These are phyloP conservation scores for Corynorhinus townsendii DNA, from an alignment of 2,113 vertebrate species.

Conservation along the genomic window DNA sequence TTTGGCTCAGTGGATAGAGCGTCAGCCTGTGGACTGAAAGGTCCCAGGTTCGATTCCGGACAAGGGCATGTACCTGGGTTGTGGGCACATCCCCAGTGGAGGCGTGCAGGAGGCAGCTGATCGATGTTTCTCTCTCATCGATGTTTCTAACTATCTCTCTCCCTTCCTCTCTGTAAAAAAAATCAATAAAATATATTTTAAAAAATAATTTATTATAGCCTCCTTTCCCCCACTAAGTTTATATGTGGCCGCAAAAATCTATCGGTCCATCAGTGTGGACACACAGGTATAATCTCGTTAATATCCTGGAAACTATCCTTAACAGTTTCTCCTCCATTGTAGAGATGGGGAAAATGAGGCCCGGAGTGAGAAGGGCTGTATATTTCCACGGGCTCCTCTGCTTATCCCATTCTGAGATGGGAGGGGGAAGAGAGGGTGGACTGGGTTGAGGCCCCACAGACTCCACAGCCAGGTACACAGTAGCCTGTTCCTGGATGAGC, in stretches of 20 bases:
- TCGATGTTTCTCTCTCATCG: no score
- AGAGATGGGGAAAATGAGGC: neutral
- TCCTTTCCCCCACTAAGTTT: neutral
- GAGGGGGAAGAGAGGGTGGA: neutral
- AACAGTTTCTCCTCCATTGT: neutral
- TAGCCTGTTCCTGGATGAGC: neutral
- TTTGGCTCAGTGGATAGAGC: no score
- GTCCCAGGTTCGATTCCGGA: no score
- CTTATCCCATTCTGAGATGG: neutral
- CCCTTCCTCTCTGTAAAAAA: no score
- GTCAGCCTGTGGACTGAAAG: no score
- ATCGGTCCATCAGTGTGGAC: neutral
- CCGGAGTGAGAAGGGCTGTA: neutral
- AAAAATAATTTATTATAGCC: neutral
- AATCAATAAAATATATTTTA: no score
- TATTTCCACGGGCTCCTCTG: neutral
- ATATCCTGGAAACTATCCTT: neutral
- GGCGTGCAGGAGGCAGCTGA: no score
- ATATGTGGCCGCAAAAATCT: neutral
- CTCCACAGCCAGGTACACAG: neutral
- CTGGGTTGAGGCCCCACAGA: neutral
- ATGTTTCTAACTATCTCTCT: no score
- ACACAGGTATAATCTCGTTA: neutral
- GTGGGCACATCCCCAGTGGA: no score
- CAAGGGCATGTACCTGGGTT: no score